A percentile compares a stretch with the other conserved stretches of the same genome.
Evolutionary conservation across 2,797 vertebrate species (phyloP).

Genomic region (Esox lucius): DNA sequence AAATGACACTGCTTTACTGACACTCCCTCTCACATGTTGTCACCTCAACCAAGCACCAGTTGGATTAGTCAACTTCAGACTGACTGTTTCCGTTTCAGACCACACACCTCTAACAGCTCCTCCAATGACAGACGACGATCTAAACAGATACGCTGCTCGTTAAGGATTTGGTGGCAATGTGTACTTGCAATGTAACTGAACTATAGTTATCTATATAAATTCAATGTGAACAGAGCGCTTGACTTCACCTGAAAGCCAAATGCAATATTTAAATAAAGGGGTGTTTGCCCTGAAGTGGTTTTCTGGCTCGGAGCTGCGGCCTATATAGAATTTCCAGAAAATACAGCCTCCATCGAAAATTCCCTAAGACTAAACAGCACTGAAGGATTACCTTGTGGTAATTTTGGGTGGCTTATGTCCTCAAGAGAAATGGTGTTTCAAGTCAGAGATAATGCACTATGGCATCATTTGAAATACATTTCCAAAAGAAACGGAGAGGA

Average conservation of each 20-base stretch:
- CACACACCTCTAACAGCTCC: not conserved
- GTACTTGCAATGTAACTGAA: not conserved
- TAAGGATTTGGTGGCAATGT: too few species aligned
- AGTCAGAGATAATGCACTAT: constrained; percentile 30
- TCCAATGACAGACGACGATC: not conserved
- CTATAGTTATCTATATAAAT: too few species aligned
- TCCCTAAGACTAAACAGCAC: constrained; percentile 1
- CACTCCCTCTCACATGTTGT: constrained; percentile 5
- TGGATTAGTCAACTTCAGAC: not conserved
- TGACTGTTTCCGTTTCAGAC: too few species aligned
- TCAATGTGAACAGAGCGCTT: too few species aligned
- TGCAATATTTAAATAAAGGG: constrained; percentile 2
- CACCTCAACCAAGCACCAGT: not conserved
- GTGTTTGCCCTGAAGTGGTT: constrained; percentile 36
- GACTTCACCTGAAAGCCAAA: not conserved
- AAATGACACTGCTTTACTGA: constrained; percentile 17
- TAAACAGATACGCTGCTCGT: not conserved
- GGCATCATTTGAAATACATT: constrained; percentile 19
- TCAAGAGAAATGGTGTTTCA: not conserved
- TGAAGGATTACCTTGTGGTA: constrained; percentile 17
- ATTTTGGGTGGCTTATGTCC: not conserved
- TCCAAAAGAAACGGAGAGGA: not conserved
- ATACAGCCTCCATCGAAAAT: not conserved
- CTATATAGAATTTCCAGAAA: constrained; percentile 27
- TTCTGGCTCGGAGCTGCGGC: constrained; percentile 36